Conservation (phyloP, 2,797 vertebrate species). For the Liparis tanakae region DNA sequence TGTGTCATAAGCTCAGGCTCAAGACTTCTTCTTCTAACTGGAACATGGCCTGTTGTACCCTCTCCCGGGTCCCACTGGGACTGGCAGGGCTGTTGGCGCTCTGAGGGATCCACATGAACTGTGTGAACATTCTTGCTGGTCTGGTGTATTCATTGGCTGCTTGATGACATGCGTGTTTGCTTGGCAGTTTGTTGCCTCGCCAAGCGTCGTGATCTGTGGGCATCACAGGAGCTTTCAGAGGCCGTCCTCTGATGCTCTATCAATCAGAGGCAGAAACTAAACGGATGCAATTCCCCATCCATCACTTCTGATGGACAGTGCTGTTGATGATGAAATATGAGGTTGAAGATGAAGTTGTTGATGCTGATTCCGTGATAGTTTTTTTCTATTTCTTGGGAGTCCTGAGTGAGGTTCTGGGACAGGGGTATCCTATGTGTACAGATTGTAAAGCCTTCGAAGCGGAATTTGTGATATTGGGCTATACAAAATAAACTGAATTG, state of each 20-base stretch:
- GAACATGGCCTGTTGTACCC: conserved; percentile 41
- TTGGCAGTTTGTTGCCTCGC: conserved; percentile 67
- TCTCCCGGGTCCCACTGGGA: conserved; percentile 44
- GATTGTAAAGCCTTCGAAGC: too few relatives aligned
- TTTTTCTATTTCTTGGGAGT: too few relatives aligned
- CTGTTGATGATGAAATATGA: conserved; percentile 9
- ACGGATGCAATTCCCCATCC: conserved; percentile 9
- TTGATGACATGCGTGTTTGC: conserved; percentile 71
- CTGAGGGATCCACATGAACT: conserved; percentile 63
- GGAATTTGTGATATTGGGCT: too few relatives aligned
- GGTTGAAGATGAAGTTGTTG: neutral
- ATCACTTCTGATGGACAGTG: neutral
- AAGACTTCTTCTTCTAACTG: conserved; percentile 50
- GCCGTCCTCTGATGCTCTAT: conserved; percentile 41
- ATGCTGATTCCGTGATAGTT: neutral
- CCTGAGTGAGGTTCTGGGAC: too few relatives aligned
- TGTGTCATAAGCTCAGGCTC: conserved; percentile 37
- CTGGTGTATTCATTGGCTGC: conserved; percentile 69
- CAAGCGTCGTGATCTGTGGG: conserved; percentile 25
- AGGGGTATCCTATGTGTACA: too few relatives aligned
- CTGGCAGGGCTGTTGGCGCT: conserved; percentile 56
- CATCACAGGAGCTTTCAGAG: conserved; percentile 33
- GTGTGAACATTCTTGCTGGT: conserved; percentile 78
- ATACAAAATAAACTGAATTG: too few relatives aligned
- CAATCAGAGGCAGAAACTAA: conserved; percentile 39